These are phyloP conservation scores for Channa striata DNA, from an alignment of 2,797 vertebrate genomes.

Conservation along the genomic window DNA sequence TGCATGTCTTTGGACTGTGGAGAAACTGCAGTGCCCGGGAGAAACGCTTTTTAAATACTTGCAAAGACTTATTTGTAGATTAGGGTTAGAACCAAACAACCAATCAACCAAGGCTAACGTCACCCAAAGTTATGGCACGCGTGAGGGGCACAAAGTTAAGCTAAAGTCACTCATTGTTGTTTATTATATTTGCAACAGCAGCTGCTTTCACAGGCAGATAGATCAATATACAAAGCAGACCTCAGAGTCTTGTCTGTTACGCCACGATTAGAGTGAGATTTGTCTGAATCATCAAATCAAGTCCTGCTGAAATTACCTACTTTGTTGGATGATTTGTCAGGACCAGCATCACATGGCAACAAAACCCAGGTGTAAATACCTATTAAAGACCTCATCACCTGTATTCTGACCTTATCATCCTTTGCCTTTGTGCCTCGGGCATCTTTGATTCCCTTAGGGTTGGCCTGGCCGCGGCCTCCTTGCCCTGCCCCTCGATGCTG, in stretches of 20 bases:
- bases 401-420: constrained; percentile 90
- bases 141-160: neutral
- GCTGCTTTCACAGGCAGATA: neutral
- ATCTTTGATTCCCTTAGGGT: constrained; percentile 81
- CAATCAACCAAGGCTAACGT: too few species aligned
- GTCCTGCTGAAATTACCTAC: too few species aligned
- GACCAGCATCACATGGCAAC: too few species aligned
- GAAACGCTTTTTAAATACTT: neutral
- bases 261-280: neutral
- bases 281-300: neutral
- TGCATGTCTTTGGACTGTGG: too few species aligned
- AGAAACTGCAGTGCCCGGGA: too few species aligned
- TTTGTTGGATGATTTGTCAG: too few species aligned
- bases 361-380: neutral
- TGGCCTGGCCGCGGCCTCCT: constrained; percentile 83
- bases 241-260: neutral
- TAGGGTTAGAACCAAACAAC: too few species aligned
- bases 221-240: neutral
- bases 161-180: neutral
- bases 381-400: neutral
- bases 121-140: neutral
- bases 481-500: constrained; percentile 89
- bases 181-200: neutral
- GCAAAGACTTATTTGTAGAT: neutral
- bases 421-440: constrained; percentile 86